These are phyloP conservation scores for Hyppa rectilinea DNA, from an alignment of 2,888 invertebrate species.

Conservation along the genomic window DNA sequence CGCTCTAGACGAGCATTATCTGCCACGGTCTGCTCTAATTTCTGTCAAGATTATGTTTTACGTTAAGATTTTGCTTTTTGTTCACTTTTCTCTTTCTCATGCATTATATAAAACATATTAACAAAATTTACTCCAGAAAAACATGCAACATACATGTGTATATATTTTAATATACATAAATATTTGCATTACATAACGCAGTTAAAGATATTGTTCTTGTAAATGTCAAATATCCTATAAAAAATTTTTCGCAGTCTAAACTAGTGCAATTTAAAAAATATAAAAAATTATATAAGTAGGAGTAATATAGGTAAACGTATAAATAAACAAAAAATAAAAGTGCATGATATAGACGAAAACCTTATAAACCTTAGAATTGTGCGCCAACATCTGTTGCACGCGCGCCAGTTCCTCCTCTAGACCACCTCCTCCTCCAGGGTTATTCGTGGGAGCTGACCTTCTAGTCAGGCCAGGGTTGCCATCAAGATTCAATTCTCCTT, in stretches of 20 bases:
- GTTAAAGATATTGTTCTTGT: background rate
- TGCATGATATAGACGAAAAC: slow-evolving; percentile 91
- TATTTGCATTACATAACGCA: background rate
- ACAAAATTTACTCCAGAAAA: background rate
- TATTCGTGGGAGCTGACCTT: slow-evolving; percentile 51
- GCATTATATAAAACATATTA: background rate
- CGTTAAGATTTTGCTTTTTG: background rate
- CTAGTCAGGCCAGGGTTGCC: slow-evolving; percentile 42
- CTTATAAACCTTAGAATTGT: slow-evolving; percentile 96
- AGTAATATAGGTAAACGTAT: slow-evolving; percentile 45
- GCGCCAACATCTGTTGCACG: slow-evolving; percentile 96
- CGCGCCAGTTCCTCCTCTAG: slow-evolving; percentile 95
- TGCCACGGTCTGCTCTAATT: slow-evolving; percentile 97
- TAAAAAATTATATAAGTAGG: slow-evolving; percentile 4
- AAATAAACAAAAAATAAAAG: slow-evolving; percentile 80
- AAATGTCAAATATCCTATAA: background rate
- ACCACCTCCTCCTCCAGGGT: slow-evolving; percentile 71
- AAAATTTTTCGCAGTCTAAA: background rate
- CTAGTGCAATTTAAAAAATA: slow-evolving; percentile 24
- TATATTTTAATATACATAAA: slow-evolving; percentile 11
- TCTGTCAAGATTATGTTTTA: slow-evolving; percentile 84
- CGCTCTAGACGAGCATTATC: slow-evolving; percentile 97
- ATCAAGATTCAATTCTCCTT: slow-evolving; percentile 67
- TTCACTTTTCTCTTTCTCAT: background rate
- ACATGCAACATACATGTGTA: slow-evolving; percentile 14